These are phyloP conservation scores for Gavia stellata DNA, from an alignment of 2,113 vertebrate genomes.

Conservation along the genomic window DNA sequence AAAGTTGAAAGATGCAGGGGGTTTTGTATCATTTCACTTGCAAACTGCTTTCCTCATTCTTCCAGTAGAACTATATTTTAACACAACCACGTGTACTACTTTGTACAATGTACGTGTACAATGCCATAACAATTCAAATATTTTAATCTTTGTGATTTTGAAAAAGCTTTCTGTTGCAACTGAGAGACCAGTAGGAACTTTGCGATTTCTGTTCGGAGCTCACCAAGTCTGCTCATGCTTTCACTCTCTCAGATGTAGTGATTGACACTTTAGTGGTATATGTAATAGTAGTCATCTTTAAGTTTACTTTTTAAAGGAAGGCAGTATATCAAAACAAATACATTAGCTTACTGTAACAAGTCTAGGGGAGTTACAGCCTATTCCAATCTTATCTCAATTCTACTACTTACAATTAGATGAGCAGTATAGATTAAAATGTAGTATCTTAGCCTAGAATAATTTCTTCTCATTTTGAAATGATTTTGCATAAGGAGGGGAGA, in stretches of 20 bases:
- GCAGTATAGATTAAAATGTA: background rate
- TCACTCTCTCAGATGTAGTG: background rate
- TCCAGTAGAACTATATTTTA: background rate
- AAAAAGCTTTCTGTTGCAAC: background rate
- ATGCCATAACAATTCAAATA: background rate
- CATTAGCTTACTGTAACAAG: background rate
- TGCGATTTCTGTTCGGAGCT: background rate
- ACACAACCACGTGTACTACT: accelerated
- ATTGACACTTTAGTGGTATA: background rate
- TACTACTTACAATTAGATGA: background rate
- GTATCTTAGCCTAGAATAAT: background rate
- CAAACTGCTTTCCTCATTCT: background rate
- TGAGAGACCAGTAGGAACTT: background rate
- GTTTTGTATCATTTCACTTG: background rate
- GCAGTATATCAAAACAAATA: background rate
- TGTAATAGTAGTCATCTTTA: background rate
- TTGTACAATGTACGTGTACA: background rate
- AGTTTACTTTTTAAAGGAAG: background rate
- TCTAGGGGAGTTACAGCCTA: background rate
- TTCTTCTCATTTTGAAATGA: background rate
- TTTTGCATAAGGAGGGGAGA: background rate
- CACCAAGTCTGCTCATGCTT: background rate
- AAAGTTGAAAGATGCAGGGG: background rate
- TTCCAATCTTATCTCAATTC: background rate
- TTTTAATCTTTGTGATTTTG: background rate